Percentiles rank a stretch among this genome's conserved stretches.
Conservation (phyloP, 2,113 vertebrate species). For the Pedionomus torquatus region DNA sequence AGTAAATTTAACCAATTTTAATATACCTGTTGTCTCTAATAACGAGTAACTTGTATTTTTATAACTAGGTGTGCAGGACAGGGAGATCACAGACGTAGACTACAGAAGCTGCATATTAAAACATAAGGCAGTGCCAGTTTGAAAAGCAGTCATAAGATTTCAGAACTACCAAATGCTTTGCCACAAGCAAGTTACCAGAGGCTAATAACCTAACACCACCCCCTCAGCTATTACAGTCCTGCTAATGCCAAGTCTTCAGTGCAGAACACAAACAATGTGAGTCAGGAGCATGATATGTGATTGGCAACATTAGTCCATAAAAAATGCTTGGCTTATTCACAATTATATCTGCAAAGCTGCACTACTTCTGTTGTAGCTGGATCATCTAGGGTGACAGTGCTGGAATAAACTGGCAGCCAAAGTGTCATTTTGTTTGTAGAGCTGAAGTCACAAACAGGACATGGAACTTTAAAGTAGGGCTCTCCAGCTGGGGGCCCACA, state of each 20-base stretch:
- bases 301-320: background rate
- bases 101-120: background rate
- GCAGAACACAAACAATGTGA: background rate
- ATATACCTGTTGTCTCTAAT: background rate
- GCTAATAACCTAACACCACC: background rate
- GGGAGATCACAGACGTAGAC: background rate
- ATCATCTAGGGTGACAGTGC: background rate
- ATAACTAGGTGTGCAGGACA: background rate
- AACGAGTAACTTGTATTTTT: background rate
- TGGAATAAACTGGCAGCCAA: background rate
- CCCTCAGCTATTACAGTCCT: background rate
- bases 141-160: background rate
- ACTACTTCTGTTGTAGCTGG: background rate
- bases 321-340: background rate
- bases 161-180: background rate
- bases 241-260: background rate
- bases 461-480: background rate
- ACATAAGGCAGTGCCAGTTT: background rate
- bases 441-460: background rate
- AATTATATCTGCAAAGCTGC: background rate
- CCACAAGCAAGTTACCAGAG: background rate
- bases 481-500: background rate
- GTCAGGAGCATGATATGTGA: accelerated
- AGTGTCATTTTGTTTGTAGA: background rate
- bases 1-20: background rate